Percentiles rank a stretch among this genome's conserved stretches.
phyloP scores from a whole-genome alignment of 2,113 vertebrate genomes.

The Scomber japonicus region DNA sequence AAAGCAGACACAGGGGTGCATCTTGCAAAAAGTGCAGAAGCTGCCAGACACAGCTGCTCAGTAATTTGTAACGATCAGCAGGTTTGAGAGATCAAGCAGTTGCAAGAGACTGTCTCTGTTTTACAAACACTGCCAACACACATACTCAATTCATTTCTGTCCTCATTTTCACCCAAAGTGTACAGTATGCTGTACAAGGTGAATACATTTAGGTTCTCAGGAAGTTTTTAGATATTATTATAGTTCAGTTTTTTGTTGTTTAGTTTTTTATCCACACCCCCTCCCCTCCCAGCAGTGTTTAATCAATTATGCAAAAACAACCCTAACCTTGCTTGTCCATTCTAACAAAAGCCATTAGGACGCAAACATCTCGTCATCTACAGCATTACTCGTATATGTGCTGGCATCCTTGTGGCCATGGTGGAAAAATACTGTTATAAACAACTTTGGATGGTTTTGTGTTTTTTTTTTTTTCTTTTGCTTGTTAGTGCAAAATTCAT shows the following conservation, averaged over 20 bases:
- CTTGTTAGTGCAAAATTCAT: conserved; percentile 49
- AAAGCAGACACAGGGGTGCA: neutral
- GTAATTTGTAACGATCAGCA: neutral
- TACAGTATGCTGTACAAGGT: neutral
- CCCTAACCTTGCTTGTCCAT: neutral
- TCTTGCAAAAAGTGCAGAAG: neutral
- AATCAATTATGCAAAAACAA: conserved; percentile 27
- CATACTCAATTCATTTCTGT: neutral
- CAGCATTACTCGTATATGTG: conserved; percentile 5
- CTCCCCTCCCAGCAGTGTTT: neutral
- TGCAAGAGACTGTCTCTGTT: neutral
- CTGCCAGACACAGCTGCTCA: neutral
- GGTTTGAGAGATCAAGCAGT: neutral
- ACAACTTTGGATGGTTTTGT: conserved; percentile 33
- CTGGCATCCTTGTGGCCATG: conserved; percentile 1
- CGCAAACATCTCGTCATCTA: neutral
- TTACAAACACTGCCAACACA: neutral
- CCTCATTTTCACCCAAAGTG: neutral
- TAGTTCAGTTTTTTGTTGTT: neutral
- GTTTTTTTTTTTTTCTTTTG: neutral
- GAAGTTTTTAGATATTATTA: neutral
- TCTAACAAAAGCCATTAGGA: conserved; percentile 6
- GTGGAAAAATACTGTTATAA: conserved; percentile 20
- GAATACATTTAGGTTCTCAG: neutral
- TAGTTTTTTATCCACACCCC: neutral